Evolutionary conservation across 2,888 invertebrate genomes (phyloP).

Genomic region (Oscheius onirici): DNA sequence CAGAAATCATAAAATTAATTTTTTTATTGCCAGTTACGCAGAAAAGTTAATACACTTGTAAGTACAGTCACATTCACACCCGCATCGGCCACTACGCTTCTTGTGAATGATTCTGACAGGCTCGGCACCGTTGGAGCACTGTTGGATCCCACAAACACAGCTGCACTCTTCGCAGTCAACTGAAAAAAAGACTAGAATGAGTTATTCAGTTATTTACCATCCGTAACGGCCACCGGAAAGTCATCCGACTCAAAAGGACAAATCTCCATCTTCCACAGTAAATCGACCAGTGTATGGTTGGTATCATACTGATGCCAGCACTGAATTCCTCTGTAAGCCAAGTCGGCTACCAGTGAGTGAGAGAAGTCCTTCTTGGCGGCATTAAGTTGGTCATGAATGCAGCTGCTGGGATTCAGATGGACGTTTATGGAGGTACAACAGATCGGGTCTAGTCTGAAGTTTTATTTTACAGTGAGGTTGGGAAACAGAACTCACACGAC

Average conservation of each 20-base stretch:
- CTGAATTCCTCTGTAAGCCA: constrained; percentile 63
- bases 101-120: constrained; percentile 66
- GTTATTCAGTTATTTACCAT: no score
- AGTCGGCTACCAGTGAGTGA: constrained; percentile 56
- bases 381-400: constrained; percentile 67
- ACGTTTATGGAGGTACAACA: constrained; percentile 66
- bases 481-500: constrained; percentile 55
- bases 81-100: constrained; percentile 52
- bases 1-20: no score
- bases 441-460: constrained; percentile 65
- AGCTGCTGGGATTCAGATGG: constrained; percentile 56
- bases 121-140: constrained; percentile 61
- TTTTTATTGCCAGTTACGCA: no score
- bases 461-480: not conserved
- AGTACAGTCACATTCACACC: constrained; percentile 63
- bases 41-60: constrained; percentile 58
- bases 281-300: constrained; percentile 64
- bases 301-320: constrained; percentile 70
- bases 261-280: constrained; percentile 69
- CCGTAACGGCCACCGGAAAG: constrained; percentile 44
- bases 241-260: constrained; percentile 59
- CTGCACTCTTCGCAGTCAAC: constrained; percentile 58
- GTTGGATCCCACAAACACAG: constrained; percentile 67
- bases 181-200: no score
- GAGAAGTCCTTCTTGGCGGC: constrained; percentile 51